Conservation (phyloP, 2,888 invertebrate species). For the Willowsia nigromaculata region DNA sequence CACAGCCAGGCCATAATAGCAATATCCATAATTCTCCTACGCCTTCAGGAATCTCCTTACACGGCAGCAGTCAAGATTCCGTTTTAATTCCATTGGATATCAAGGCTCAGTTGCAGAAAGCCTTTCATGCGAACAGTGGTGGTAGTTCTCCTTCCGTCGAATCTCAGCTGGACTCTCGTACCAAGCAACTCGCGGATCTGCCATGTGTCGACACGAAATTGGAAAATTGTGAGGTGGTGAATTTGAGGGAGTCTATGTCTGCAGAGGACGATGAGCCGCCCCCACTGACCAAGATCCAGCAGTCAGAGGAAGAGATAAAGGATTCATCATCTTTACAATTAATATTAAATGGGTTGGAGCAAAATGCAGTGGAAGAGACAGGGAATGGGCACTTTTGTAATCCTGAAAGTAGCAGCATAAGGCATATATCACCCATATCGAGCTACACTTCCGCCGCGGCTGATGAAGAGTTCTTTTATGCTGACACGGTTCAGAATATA, state of each 20-base stretch:
- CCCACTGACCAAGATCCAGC: neutral
- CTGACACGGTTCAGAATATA: neutral
- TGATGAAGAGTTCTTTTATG: neutral
- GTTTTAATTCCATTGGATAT: neutral
- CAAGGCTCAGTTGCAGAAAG: neutral
- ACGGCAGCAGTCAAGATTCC: neutral
- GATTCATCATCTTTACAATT: neutral
- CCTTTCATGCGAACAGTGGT: neutral
- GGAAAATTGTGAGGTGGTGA: neutral
- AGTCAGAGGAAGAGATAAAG: neutral
- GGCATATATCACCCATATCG: neutral
- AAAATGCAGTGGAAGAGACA: neutral
- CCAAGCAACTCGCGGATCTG: neutral
- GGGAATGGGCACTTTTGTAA: neutral
- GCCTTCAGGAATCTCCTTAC: neutral
- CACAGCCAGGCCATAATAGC: constrained; percentile 17
- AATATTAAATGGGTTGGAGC: neutral
- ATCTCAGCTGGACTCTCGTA: neutral
- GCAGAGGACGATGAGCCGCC: neutral
- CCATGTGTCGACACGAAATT: neutral
- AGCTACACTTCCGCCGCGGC: neutral
- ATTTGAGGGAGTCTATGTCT: neutral
- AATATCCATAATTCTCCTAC: constrained; percentile 26
- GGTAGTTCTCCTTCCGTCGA: no score
- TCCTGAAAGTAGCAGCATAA: neutral